Evolutionary conservation across 2,888 invertebrate genomes (phyloP).

Genomic region (Patella caerulea): DNA sequence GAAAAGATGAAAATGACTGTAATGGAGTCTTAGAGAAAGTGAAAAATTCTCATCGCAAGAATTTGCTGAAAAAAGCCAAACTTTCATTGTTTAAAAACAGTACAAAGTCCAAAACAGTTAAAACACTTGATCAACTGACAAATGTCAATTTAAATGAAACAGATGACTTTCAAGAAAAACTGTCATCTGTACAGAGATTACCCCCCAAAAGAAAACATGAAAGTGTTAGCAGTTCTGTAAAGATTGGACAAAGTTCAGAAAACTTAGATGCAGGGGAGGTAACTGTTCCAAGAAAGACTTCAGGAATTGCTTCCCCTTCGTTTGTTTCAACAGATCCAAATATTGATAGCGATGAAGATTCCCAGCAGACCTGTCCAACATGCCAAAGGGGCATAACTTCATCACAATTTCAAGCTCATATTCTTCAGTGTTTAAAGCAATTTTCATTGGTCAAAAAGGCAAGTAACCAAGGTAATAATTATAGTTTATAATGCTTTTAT

Average conservation of each 20-base stretch:
- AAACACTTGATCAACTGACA: not conserved
- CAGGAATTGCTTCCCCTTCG: not conserved
- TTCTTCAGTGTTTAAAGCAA: not conserved
- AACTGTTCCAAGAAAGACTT: not conserved
- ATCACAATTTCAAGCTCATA: not conserved
- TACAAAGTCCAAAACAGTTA: not conserved
- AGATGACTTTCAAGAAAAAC: slow-evolving; percentile 38
- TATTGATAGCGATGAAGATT: not conserved
- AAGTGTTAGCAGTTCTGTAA: not conserved
- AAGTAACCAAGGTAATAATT: not conserved
- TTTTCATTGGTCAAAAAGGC: not conserved
- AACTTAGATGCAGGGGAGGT: not conserved
- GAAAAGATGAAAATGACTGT: not conserved
- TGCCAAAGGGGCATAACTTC: not conserved
- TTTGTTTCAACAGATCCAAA: not conserved
- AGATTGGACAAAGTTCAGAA: not conserved
- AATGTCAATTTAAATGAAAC: slow-evolving; percentile 40
- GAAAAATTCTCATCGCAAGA: not conserved
- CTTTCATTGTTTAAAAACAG: slow-evolving; percentile 30
- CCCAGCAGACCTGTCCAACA: not conserved
- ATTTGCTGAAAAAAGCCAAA: slow-evolving; percentile 21
- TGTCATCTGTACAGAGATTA: not conserved
- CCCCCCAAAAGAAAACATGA: not conserved
- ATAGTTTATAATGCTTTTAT: not conserved
- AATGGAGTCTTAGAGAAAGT: not conserved